Percentiles rank a stretch among this genome's conserved stretches.
Conservation (phyloP, 30 jellyfish, hydroid and myxozoan genomes). For the Aurelia aurita complex sp. Pacific region DNA sequence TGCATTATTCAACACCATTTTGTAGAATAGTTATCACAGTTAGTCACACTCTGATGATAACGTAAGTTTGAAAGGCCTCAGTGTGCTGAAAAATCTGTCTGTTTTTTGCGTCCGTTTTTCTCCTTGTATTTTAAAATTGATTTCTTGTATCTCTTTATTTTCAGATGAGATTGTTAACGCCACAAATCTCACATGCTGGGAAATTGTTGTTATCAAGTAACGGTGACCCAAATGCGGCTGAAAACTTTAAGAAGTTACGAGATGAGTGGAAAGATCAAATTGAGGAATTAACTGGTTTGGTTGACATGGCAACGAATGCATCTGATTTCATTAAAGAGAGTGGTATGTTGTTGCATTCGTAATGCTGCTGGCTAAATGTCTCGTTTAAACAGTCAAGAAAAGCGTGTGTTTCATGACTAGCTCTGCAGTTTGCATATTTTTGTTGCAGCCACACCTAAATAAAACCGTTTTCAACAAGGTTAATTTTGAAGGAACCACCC, state of each 20-base stretch:
- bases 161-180: slow-evolving; percentile 84
- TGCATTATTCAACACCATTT: background rate
- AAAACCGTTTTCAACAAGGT: too few relatives aligned
- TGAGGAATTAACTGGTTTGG: slow-evolving; percentile 90
- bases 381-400: too few relatives aligned
- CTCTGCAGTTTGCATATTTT: too few relatives aligned
- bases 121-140: background rate
- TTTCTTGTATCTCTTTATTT: background rate
- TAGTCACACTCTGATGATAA: too few relatives aligned
- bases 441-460: too few relatives aligned
- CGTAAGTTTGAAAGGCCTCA: too few relatives aligned
- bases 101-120: background rate
- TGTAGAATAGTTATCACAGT: too few relatives aligned
- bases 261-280: slow-evolving; percentile 83
- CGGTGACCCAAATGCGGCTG: slow-evolving; percentile 87
- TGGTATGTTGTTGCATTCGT: slow-evolving; percentile 39
- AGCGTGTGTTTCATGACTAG: too few relatives aligned
- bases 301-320: slow-evolving; percentile 93
- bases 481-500: too few relatives aligned
- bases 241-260: slow-evolving; percentile 68
- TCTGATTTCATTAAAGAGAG: slow-evolving; percentile 88
- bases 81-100: background rate
- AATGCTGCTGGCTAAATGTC: too few relatives aligned
- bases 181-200: slow-evolving; percentile 99
- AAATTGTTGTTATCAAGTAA: slow-evolving; percentile 87